A percentile compares a stretch with the other conserved stretches of the same genome.
Evolutionary conservation across 2,113 vertebrate species (phyloP).

Genomic region (Lonchura striata): DNA sequence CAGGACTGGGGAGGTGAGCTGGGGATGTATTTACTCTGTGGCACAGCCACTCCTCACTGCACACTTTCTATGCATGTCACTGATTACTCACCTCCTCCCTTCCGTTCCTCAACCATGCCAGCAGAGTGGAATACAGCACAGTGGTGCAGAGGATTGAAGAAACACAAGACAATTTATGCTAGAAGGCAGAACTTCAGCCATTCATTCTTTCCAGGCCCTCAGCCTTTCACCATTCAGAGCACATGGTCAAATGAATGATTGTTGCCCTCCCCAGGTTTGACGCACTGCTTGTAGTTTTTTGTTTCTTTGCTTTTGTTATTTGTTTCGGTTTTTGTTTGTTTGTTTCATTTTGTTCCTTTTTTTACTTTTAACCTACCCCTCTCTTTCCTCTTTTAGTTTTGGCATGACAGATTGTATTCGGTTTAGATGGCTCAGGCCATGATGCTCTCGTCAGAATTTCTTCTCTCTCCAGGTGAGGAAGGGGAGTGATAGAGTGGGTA

Average conservation of each 20-base stretch:
- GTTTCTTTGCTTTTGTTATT: neutral
- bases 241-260: neutral
- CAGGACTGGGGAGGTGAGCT: neutral
- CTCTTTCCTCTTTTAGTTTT: neutral
- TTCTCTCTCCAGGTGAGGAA: neutral
- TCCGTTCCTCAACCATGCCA: neutral
- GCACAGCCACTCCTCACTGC: neutral
- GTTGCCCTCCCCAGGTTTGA: neutral
- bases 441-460: fast-evolving
- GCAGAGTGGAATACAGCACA: neutral
- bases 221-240: neutral
- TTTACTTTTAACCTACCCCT: neutral
- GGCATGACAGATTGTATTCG: neutral
- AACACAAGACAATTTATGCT: neutral
- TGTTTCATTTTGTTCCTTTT: neutral
- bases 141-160: neutral
- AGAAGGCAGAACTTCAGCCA: neutral
- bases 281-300: neutral
- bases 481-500: neutral
- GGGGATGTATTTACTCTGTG: neutral
- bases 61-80: neutral
- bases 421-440: neutral
- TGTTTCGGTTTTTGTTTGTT: neutral
- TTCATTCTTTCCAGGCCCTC: neutral
- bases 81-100: neutral